Base-by-base conservation (phyloP, 2,797 vertebrate species). In the Ceryle rudis region DNA sequence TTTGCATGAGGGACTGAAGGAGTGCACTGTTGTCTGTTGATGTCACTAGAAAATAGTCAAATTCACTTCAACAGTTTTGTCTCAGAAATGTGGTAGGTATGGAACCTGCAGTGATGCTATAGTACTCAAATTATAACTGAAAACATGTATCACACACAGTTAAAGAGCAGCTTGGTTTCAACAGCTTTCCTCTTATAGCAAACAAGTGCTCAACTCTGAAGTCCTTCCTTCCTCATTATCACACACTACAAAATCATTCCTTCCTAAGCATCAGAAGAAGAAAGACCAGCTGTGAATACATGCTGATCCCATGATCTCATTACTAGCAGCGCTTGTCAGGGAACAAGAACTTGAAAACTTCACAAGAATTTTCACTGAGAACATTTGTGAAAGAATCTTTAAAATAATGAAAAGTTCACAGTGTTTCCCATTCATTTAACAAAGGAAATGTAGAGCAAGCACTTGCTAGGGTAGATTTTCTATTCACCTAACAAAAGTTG, bases 401-500 rank as follows among this genome's bases (percentile, higher is more conserved):
- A 26, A 93, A 94, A 62, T 49, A 91, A 92, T 51, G 33, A 61
- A 42, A 94, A 86, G 29, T 66, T 61, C 42, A 69, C 3, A 0
- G 66, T 69, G 41, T 90, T 71, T 84, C 82, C 73, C 51, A 85
- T 94, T 93, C 9, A 4, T 89, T 95, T 80, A 51, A 75, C 42
- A 81, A 66, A 87, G 47, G 35, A 95, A 93, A 89, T 1, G 5
- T 10, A 70, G 37, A 86, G 51, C 42, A 91, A 88, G 69, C 61
- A 65, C 67, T 93, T 93, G 29, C 83, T 69, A 83, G 55, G 65
- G 55, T 86, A 66, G 54, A 69, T 72, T 95, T 97, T 94, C 64
- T 82, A n/a, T 75, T 94, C 90, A 69, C 81, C 61, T 52, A n/a
- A 23, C 64, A 94, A 33, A 97, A 97, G 51, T 84, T 89, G 77